A percentile compares a stretch with the other conserved stretches of the same genome.
Evolutionary conservation across 2,113 vertebrate genomes (phyloP).

Genomic region (Struthidea cinerea): DNA sequence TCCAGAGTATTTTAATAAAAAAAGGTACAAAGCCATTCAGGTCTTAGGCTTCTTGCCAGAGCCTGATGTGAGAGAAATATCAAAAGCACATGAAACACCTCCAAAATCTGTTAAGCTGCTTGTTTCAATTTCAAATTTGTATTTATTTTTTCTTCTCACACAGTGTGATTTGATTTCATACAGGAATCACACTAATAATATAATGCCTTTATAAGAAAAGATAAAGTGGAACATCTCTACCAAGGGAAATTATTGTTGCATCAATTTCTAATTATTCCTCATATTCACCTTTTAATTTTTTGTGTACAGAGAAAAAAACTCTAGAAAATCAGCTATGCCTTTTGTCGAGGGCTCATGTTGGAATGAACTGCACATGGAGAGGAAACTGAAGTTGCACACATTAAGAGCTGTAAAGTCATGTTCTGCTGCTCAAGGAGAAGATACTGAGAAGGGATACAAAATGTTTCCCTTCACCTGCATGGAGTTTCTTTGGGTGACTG

Average conservation of each 20-base stretch:
- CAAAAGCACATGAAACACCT: neutral
- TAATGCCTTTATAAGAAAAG: neutral
- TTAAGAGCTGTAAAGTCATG: neutral
- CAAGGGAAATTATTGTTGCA: neutral
- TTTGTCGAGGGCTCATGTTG: neutral
- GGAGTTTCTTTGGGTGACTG: neutral
- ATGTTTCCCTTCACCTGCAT: neutral
- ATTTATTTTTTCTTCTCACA: conserved; percentile 19
- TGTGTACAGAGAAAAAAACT: neutral
- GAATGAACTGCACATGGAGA: neutral
- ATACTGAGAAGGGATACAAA: neutral
- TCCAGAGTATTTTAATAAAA: conserved; percentile 51
- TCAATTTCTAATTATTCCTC: neutral
- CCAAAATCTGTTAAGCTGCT: neutral
- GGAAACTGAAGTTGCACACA: neutral
- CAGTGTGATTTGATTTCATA: neutral
- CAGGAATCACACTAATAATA: neutral
- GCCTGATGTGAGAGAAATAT: conserved; percentile 11
- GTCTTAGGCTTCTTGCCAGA: neutral
- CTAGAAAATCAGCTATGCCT: neutral
- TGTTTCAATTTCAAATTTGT: conserved; percentile 14
- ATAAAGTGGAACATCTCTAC: neutral
- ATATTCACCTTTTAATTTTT: neutral
- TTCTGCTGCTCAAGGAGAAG: neutral
- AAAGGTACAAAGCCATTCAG: conserved; percentile 40